These are phyloP conservation scores for Argyra leucocephala DNA, from an alignment of 2,888 invertebrate genomes.

Conservation along the genomic window DNA sequence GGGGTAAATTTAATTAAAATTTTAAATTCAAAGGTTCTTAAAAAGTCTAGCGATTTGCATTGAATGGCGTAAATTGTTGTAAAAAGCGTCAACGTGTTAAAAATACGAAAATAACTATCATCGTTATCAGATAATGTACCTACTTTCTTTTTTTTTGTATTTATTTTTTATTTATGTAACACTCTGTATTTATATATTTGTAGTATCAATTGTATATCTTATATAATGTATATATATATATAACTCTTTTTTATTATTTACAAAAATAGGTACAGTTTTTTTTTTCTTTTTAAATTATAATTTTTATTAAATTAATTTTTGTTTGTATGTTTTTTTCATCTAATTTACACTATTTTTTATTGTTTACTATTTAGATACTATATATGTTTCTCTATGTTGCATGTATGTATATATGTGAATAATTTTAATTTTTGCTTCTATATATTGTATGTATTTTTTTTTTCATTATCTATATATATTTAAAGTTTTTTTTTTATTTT, in stretches of 20 bases:
- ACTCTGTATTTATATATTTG: conserved; percentile 20
- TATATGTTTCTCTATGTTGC: not conserved
- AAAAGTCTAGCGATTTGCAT: no score
- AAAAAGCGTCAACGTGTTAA: no score
- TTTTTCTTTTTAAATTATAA: conserved; percentile 24
- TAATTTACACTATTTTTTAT: conserved; percentile 16
- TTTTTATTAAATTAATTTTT: conserved; percentile 12
- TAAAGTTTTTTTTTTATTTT: no score
- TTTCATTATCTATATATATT: no score
- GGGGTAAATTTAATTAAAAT: no score
- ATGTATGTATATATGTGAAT: no score
- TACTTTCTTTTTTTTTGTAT: conserved; percentile 10
- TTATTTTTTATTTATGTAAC: conserved; percentile 13
- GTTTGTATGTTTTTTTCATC: conserved; percentile 11
- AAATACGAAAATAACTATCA: no score
- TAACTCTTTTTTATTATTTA: conserved; percentile 14
- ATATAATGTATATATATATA: conserved; percentile 15
- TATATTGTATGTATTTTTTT: conserved; percentile 18
- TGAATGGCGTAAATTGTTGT: no score
- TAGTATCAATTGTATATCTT: no score
- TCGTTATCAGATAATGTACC: no score
- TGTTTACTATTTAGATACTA: conserved; percentile 15
- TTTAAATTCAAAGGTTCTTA: no score
- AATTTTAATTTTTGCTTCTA: conserved; percentile 26
- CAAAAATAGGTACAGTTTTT: conserved; percentile 19